Evolutionary conservation across 2,888 invertebrate genomes (phyloP).

Genomic region (Teleiodes luculella): DNA sequence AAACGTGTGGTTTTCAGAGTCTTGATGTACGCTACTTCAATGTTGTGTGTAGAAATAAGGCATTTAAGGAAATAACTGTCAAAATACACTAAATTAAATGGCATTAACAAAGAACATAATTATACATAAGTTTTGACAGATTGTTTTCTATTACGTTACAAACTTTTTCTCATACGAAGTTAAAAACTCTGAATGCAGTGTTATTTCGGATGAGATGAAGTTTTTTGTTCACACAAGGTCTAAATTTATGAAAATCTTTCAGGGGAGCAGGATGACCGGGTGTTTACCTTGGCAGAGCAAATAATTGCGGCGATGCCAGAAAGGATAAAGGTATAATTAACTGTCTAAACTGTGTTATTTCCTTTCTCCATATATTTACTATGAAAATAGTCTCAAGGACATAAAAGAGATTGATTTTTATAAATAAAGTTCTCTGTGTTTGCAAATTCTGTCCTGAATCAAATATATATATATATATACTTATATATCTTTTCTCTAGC

Average conservation of each 20-base stretch:
- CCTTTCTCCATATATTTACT: too few relatives aligned
- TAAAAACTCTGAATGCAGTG: too few relatives aligned
- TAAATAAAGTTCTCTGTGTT: too few relatives aligned
- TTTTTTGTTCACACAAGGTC: background rate
- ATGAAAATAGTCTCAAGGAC: too few relatives aligned
- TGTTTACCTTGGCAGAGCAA: slow-evolving; percentile 96
- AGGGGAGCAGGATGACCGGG: slow-evolving; percentile 96
- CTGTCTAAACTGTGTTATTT: too few relatives aligned
- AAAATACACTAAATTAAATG: background rate
- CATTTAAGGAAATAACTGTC: background rate
- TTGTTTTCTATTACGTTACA: background rate
- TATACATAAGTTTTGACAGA: background rate
- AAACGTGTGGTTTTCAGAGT: slow-evolving; percentile 1
- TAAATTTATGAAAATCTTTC: slow-evolving; percentile 63
- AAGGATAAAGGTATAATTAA: slow-evolving; percentile 88
- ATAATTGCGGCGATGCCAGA: slow-evolving; percentile 99
- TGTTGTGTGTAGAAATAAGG: slow-evolving; percentile 1
- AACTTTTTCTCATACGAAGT: background rate
- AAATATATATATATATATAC: too few relatives aligned
- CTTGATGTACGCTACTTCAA: slow-evolving; percentile 5
- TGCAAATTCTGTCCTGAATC: too few relatives aligned
- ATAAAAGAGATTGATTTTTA: too few relatives aligned
- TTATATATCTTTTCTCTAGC: too few relatives aligned
- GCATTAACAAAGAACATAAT: background rate
- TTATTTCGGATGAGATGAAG: background rate